Percentiles rank a stretch among this genome's conserved stretches.
Conservation (phyloP, 1,140 invertebrate genomes). For the Caerostris extrusa region DNA sequence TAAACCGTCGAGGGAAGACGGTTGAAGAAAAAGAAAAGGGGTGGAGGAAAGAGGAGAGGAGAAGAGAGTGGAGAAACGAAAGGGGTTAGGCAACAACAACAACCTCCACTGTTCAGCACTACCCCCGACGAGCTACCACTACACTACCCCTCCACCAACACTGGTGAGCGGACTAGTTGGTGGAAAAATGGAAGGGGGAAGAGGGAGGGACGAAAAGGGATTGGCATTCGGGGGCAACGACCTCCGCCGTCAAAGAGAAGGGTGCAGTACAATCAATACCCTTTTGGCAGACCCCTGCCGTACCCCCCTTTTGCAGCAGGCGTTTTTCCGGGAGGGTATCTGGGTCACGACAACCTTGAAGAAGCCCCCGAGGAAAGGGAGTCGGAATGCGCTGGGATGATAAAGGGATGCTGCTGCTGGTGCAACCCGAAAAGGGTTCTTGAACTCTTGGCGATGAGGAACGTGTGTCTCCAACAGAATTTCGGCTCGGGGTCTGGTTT, state of each 20-base stretch:
- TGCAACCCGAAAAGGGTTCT: slow-evolving; percentile 28
- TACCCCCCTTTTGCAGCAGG: slow-evolving; percentile 35
- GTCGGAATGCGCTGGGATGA: neutral
- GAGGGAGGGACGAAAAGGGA: neutral
- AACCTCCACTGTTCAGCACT: slow-evolving; percentile 14
- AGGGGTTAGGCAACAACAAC: slow-evolving; percentile 29
- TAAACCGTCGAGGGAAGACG: neutral
- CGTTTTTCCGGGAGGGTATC: slow-evolving; percentile 50
- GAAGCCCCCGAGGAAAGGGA: slow-evolving; percentile 11
- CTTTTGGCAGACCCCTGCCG: slow-evolving; percentile 9
- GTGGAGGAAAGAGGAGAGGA: neutral
- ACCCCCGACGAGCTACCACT: slow-evolving; percentile 27
- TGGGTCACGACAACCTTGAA: slow-evolving; percentile 50
- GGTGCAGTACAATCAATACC: slow-evolving; percentile 50
- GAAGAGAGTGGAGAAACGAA: neutral
- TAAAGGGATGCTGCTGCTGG: slow-evolving; percentile 14
- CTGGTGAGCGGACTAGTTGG: slow-evolving; percentile 40
- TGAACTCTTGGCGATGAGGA: slow-evolving; percentile 33
- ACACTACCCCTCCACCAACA: neutral
- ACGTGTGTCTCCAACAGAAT: neutral
- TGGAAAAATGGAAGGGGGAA: neutral
- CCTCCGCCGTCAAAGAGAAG: neutral
- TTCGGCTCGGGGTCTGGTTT: neutral
- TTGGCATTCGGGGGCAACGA: neutral
- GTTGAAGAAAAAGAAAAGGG: neutral